Percentiles rank a stretch among this genome's conserved stretches.
Conservation (phyloP, 1,140 invertebrate genomes). For the Dreissena polymorpha region DNA sequence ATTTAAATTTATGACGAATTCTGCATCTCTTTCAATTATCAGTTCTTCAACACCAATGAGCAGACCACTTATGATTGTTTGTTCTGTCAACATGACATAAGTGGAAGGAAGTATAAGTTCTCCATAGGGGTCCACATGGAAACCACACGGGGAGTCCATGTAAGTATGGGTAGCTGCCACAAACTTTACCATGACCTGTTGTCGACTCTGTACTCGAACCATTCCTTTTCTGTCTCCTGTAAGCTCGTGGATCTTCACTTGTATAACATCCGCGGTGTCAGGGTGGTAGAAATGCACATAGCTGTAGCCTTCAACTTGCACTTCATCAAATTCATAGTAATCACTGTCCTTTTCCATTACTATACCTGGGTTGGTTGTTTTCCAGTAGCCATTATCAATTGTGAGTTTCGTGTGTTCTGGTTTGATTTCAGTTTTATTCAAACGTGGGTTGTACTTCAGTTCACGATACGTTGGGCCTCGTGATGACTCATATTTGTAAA, state of each 20-base stretch:
- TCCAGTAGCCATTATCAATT: conserved; percentile 64
- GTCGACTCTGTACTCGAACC: conserved; percentile 63
- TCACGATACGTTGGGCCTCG: conserved; percentile 70
- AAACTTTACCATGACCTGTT: conserved; percentile 67
- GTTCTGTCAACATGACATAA: conserved; percentile 61
- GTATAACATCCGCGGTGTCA: conserved; percentile 54
- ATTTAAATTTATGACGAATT: conserved; percentile 29
- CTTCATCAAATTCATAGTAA: conserved; percentile 73
- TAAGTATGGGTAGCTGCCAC: conserved; percentile 72
- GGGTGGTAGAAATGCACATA: conserved; percentile 74
- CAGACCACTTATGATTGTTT: conserved; percentile 63
- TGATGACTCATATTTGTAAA: conserved; percentile 72
- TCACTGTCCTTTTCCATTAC: conserved; percentile 70
- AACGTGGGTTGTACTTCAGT: conserved; percentile 71
- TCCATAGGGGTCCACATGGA: conserved; percentile 68
- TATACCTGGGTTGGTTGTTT: conserved; percentile 64
- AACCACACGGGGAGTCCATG: conserved; percentile 70
- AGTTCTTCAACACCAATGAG: conserved; percentile 68
- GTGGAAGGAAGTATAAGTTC: conserved; percentile 68
- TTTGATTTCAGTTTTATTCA: conserved; percentile 63
- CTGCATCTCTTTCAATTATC: conserved; percentile 60
- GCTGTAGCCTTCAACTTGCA: conserved; percentile 68
- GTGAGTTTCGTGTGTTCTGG: conserved; percentile 69
- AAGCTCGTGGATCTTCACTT: conserved; percentile 66
- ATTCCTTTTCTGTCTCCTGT: conserved; percentile 71